Evolutionary conservation across 2,888 invertebrate genomes (phyloP), one percentile per base, ranked within the genome.

Genomic region (Tiliacea citrago): DNA sequence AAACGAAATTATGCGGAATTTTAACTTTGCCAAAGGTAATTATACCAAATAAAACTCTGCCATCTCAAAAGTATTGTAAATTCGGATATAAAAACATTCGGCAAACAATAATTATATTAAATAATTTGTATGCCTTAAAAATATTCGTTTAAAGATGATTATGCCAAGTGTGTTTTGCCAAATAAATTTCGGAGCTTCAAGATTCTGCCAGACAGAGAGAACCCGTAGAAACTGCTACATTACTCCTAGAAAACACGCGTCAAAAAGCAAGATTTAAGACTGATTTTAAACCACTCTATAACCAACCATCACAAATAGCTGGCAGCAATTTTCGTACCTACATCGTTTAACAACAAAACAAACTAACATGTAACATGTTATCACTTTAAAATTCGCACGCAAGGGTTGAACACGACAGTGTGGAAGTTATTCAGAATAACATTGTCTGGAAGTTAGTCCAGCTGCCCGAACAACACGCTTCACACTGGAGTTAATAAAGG

Each of bases 341-440:
- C 67, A 35, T n/a, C 55, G 57, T 55, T 75, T 63, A 67, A 61
- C 71, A 78, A 71, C 84, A 73, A 68, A 79, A 82, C 75, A 85
- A 81, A 85, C 67, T 61, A 67, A 69, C 83, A 29, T 71, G 63
- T 63, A 73, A 63, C 82, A 71, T 79, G 84, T 84, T 86, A 82
- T 86, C 83, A 77, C 82, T 87, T 87, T 86, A 83, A 87, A 87
- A 87, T 85, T 86, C 76, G 45, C 80, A 80, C 75, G 77, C 83
- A 77, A 81, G 83, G 85, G 80, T 87, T 78, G 82, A 87, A 86
- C 76, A 85, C 83, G 77, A 81, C 81, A 79, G 81, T 66, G 62
- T 82, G 75, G 67, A 87, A 86, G 87, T 87, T 86, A 86, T 87
- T 83, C 81, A 78, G 81, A 87, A 87, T 79, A 86, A 83, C 82